Evolutionary conservation across 2,113 vertebrate genomes (phyloP), one percentile per base, ranked within the genome.

Genomic region (Anas platyrhynchos): DNA sequence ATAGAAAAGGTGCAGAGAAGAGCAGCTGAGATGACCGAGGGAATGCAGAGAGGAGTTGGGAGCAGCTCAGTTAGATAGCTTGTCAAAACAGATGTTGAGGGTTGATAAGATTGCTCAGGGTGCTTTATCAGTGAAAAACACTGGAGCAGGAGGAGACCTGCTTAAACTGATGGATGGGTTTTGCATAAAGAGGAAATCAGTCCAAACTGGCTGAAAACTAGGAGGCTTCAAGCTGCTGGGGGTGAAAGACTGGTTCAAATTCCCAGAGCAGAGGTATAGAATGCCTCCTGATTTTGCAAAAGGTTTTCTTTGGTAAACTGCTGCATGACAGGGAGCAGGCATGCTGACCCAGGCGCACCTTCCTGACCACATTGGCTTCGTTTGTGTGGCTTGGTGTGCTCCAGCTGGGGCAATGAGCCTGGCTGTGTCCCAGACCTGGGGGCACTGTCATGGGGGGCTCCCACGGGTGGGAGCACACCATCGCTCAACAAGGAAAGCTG

Each of bases 281-380:
- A 48, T 55, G 20, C 23, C 20, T 6, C 46, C 56, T 14, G 7
- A 0, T 17, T 31, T 9, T 38, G 65, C 43, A 34, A 38, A 10
- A 36, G 15, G 48, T 2, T 55, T 63, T 23, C 15, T 32, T 1
- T 17, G 77, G 34, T 38, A 25, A 50, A 56, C 26, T n/a, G 77
- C 63, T 65, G 44, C 67, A 36, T 6, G 2, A 22, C 32, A 1
- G 5, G 63, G 43, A 69, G 62, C 77, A 17, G 44, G 15, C 2
- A 0, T 2, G 25, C 62, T 44, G 43, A 11, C 34, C 34, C 61
- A 26, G 36, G 23, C 17, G 21, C 2, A 1, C 67, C 59, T 32
- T 25, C 32, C 66, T 22, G 18, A 3, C 29, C 20, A 6, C 3
- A 0, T 1, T 6, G 20, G 34, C 56, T 69, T 18, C 50, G 15